phyloP scores from a whole-genome alignment of 2,888 invertebrate genomes.

The Cheilosia urbana region DNA sequence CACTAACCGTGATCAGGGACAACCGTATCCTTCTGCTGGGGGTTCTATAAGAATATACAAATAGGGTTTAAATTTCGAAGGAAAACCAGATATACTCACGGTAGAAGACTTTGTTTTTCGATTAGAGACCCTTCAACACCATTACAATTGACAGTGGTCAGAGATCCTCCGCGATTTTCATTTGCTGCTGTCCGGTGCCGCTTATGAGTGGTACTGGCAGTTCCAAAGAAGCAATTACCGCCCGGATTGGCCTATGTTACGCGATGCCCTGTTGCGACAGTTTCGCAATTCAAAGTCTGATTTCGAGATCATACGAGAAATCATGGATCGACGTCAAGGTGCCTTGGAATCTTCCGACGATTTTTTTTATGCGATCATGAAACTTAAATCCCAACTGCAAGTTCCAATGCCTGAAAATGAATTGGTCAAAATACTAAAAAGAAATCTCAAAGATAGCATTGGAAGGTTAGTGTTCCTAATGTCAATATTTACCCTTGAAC shows the following conservation, averaged over 20 bases:
- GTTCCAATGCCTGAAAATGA: too few relatives aligned
- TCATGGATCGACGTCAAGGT: conserved; percentile 5
- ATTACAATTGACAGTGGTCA: background rate
- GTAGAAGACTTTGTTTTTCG: background rate
- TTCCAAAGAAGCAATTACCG: background rate
- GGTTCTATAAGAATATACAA: too few relatives aligned
- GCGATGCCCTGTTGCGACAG: background rate
- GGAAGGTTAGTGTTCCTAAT: conserved; percentile 6
- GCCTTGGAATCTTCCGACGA: background rate
- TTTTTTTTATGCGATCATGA: background rate
- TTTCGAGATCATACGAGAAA: too few relatives aligned
- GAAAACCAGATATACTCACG: background rate
- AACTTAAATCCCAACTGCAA: background rate
- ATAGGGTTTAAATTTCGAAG: background rate
- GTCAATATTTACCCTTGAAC: too few relatives aligned
- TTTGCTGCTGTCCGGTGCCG: too few relatives aligned
- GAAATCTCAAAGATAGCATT: background rate
- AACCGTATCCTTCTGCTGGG: background rate
- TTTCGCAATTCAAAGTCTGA: background rate
- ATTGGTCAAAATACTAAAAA: background rate
- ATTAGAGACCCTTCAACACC: too few relatives aligned
- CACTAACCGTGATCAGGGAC: background rate
- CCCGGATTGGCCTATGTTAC: background rate
- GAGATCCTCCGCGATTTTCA: too few relatives aligned
- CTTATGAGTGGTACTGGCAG: conserved; percentile 6